Evolutionary conservation across 2,888 invertebrate genomes (phyloP), one percentile per base, ranked within the genome.

Genomic region (Neoascia interrupta): DNA sequence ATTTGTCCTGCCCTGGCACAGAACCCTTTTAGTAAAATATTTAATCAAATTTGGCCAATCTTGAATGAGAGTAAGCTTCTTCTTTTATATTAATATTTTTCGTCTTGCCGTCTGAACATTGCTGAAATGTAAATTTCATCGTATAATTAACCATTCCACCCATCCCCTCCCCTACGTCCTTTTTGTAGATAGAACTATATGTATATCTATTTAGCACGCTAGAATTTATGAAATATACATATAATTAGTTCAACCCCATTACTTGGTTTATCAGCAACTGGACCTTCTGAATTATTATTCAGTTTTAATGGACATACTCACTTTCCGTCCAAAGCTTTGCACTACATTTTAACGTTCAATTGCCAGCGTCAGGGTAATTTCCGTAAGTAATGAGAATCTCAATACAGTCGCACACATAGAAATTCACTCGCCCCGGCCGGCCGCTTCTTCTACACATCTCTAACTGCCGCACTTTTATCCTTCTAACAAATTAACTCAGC

Each of bases 401-500:
- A 54, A 56, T 36, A 51, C 69, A 43, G n/a, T n/a, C n/a, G 19
- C 34, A 19, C 31, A n/a, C 13, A 10, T n/a, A n/a, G n/a, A n/a
- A n/a, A n/a, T 13, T 13, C 10, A 6, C 5, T 1, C 8, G 21
- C 13, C 18, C 23, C 11, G 2, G 6, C 45, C 13, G 8, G 1
- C 2, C 11, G 1, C 2, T 36, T 23, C 26, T 3, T 36, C 4
- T n/a, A n/a, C n/a, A n/a, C 8, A 60, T 15, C 18, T 10, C 15
- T n/a, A n/a, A n/a, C n/a, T n/a, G n/a, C n/a, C n/a, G n/a, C n/a
- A n/a, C n/a, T n/a, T n/a, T n/a, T n/a, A 21, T 43, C 28, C 8
- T 6, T 13, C 61, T 61, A 36, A 47, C 53, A 72, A 76, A 66
- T 76, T 76, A 63, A 75, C 69, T 56, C 41, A 26, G 19, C 41